Evolutionary conservation across 1,140 invertebrate species (phyloP).

Genomic region (Aphis gossypii): DNA sequence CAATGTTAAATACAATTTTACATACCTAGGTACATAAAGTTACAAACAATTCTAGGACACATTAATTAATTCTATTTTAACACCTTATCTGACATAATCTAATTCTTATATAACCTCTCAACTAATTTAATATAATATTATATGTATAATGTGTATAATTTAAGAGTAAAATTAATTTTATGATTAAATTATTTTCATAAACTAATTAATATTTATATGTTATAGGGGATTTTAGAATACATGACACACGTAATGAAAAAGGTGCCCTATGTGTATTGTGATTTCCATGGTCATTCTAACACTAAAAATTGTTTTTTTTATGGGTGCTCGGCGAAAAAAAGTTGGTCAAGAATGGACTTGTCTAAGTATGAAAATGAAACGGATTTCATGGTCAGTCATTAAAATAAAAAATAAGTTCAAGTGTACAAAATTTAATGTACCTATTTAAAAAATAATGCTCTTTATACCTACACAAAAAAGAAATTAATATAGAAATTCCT

Average conservation of each 20-base stretch:
- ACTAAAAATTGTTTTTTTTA: slow-evolving; percentile 90
- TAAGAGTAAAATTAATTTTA: neutral
- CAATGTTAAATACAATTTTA: neutral
- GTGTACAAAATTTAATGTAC: neutral
- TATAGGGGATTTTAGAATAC: slow-evolving; percentile 72
- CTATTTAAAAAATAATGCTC: neutral
- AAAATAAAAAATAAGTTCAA: neutral
- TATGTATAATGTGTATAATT: neutral
- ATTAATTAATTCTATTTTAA: neutral
- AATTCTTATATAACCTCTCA: neutral
- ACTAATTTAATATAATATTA: neutral
- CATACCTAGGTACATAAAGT: neutral
- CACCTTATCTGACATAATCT: neutral
- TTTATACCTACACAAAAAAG: neutral
- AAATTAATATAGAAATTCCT: neutral
- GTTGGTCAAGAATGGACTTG: slow-evolving; percentile 65
- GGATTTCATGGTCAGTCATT: slow-evolving; percentile 49
- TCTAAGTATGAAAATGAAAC: slow-evolving; percentile 46
- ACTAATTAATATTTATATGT: slow-evolving; percentile 25
- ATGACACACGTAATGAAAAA: slow-evolving; percentile 69
- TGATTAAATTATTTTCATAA: neutral
- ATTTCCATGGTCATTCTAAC: slow-evolving; percentile 89
- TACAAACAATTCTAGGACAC: neutral
- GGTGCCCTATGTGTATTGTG: slow-evolving; percentile 79
- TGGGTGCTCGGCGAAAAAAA: slow-evolving; percentile 78